Evolutionary conservation across 2,113 vertebrate species (phyloP).

Genomic region (Lagopus leucura): DNA sequence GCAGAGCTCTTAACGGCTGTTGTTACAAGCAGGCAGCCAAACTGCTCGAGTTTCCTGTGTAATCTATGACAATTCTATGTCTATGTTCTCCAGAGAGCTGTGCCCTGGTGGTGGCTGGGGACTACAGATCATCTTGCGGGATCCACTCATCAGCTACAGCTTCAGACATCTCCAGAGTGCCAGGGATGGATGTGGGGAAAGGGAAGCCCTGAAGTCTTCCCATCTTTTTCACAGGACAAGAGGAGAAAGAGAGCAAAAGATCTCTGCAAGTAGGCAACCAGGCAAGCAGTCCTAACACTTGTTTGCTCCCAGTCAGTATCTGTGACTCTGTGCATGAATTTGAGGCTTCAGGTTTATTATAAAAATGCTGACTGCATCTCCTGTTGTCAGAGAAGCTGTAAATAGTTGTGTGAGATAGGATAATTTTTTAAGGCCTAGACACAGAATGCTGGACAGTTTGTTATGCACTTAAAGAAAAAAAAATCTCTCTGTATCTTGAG

Average conservation of each 20-base stretch:
- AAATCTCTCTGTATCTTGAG: not conserved
- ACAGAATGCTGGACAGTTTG: not conserved
- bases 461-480: not conserved
- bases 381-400: not conserved
- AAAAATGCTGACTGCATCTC: not conserved
- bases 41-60: conserved; percentile 20
- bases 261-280: not conserved
- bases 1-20: conserved; percentile 19
- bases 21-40: conserved; percentile 43
- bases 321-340: not conserved
- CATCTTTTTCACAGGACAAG: not conserved
- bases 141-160: not conserved
- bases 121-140: not conserved
- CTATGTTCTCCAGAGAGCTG: not conserved
- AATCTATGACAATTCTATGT: not conserved
- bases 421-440: not conserved
- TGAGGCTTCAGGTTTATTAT: not conserved
- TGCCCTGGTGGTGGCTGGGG: not conserved
- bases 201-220: not conserved
- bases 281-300: not conserved
- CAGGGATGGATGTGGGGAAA: not conserved
- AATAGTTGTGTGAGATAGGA: rapidly evolving
- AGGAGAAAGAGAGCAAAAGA: not conserved
- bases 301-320: not conserved
- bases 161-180: rapidly evolving